Evolutionary conservation across 2,113 vertebrate genomes (phyloP).

Genomic region (Hystrix brachyura): DNA sequence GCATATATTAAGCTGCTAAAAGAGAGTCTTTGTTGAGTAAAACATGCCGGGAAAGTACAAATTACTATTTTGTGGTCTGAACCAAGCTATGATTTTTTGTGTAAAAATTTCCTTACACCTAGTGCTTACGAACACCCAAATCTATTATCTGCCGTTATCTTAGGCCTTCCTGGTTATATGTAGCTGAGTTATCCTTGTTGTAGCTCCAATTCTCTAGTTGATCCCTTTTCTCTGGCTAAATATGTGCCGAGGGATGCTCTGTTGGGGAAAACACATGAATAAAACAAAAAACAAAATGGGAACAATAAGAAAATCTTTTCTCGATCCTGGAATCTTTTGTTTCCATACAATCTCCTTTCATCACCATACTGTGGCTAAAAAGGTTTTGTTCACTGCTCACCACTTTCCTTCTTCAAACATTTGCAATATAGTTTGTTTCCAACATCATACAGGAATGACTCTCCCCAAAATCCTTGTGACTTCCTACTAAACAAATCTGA

Average conservation of each 20-base stretch:
- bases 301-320: neutral
- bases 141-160: constrained; percentile 57
- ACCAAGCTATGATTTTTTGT: neutral
- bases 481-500: neutral
- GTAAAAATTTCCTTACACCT: neutral
- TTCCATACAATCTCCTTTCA: neutral
- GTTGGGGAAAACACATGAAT: neutral
- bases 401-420: constrained; percentile 21
- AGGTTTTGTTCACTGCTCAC: neutral
- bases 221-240: constrained; percentile 42
- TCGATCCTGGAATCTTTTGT: neutral
- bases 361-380: neutral
- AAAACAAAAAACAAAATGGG: neutral
- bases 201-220: constrained; percentile 24
- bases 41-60: constrained; percentile 50
- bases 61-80: constrained; percentile 26
- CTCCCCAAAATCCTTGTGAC: neutral
- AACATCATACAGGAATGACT: neutral
- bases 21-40: constrained; percentile 63
- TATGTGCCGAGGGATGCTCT: neutral
- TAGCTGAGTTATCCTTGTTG: neutral
- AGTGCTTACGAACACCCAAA: constrained; percentile 60
- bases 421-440: neutral
- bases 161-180: neutral
- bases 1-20: constrained; percentile 78